These are phyloP conservation scores for Rhysida immarginata DNA, from an alignment of 1,140 invertebrate genomes.

Conservation along the genomic window DNA sequence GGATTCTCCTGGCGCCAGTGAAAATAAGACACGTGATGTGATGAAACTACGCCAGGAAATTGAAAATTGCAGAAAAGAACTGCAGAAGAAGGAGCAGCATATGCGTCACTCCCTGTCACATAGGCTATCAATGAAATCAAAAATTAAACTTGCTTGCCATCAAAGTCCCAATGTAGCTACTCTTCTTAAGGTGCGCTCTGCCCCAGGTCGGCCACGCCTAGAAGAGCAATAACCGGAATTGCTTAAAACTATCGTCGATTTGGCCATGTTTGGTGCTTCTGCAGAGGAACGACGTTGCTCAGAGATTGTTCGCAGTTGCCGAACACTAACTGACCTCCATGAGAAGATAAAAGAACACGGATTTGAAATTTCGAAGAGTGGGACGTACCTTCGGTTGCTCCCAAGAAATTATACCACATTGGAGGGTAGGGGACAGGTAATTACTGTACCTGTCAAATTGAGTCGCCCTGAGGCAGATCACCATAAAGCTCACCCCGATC, in stretches of 20 bases:
- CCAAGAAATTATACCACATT: constrained; percentile 15
- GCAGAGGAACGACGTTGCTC: constrained; percentile 17
- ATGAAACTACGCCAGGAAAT: background rate
- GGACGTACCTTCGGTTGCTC: constrained; percentile 18
- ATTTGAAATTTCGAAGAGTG: constrained; percentile 12
- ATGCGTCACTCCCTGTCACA: background rate
- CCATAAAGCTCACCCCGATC: constrained; percentile 19
- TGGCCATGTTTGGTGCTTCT: constrained; percentile 12
- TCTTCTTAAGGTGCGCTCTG: background rate
- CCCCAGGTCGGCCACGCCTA: constrained; percentile 15
- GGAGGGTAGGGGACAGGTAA: constrained; percentile 22
- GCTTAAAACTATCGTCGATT: constrained; percentile 18
- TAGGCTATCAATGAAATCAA: background rate
- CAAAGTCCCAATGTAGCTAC: background rate
- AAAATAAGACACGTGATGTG: background rate
- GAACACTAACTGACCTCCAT: constrained; percentile 16
- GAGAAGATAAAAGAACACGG: constrained; percentile 23
- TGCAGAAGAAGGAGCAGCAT: background rate
- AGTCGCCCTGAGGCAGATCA: constrained; percentile 16
- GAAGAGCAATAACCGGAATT: constrained; percentile 17
- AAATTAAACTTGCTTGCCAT: background rate
- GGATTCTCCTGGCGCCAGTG: background rate
- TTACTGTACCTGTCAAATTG: constrained; percentile 22
- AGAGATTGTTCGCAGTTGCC: constrained; percentile 12
- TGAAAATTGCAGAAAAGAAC: background rate